Evolutionary conservation across 2,888 invertebrate species (phyloP).

Genomic region (Drosophila borealis): DNA sequence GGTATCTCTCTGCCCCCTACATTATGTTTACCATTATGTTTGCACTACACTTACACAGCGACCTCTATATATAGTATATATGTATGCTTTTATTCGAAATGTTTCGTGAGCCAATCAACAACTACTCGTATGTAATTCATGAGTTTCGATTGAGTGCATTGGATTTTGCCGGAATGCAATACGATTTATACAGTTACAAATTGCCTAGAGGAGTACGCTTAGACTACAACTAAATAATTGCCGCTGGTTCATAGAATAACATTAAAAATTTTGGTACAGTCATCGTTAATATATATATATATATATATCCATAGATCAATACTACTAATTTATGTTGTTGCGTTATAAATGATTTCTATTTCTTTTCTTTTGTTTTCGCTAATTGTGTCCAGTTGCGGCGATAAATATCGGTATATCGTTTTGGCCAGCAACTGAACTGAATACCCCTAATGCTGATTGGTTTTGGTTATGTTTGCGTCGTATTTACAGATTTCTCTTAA

Average conservation of each 20-base stretch:
- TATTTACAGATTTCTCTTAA: conserved; percentile 62
- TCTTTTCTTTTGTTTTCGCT: not conserved
- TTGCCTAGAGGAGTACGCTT: conserved; percentile 65
- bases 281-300: conserved; percentile 38
- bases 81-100: conserved; percentile 10
- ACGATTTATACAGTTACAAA: conserved; percentile 65
- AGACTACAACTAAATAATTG: conserved; percentile 72
- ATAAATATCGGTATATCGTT: conserved; percentile 18
- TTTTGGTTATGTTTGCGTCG: conserved; percentile 53
- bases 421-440: conserved; percentile 18
- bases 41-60: conserved; percentile 59
- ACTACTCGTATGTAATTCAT: conserved; percentile 27
- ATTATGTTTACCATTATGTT: conserved; percentile 37
- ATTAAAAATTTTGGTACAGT: conserved; percentile 77
- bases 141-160: conserved; percentile 15
- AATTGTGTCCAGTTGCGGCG: conserved; percentile 27
- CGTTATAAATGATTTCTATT: conserved; percentile 16
- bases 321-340: conserved; percentile 24
- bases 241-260: conserved; percentile 54
- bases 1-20: not conserved
- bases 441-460: conserved; percentile 62
- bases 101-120: conserved; percentile 19
- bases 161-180: conserved; percentile 9
- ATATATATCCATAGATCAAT: conserved; percentile 20
- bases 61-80: conserved; percentile 26